These are phyloP conservation scores for Heptranchias perlo DNA, from an alignment of 2,113 vertebrate genomes.

Conservation along the genomic window DNA sequence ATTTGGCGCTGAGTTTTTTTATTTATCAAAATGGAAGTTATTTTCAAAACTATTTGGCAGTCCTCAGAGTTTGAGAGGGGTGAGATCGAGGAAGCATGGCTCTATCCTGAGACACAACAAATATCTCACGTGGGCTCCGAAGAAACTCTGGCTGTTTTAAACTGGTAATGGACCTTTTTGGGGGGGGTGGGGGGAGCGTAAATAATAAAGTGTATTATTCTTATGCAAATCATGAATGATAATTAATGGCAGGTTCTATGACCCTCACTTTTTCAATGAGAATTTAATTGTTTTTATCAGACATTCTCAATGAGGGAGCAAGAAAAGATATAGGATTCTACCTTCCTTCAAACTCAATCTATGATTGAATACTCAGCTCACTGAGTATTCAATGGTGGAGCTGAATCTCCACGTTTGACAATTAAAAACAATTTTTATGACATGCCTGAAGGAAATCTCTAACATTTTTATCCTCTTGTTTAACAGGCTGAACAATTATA, in stretches of 20 bases:
- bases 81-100: not conserved
- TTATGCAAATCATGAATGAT: not conserved
- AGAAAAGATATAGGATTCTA: not conserved
- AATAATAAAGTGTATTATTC: not conserved
- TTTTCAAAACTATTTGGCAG: conserved; percentile 27
- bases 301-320: not conserved
- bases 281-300: not conserved
- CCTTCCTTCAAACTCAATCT: not conserved
- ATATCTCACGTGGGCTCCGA: not conserved
- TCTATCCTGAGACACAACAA: not conserved
- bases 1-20: not conserved
- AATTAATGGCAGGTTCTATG: not conserved
- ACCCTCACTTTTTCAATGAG: not conserved
- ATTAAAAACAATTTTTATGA: not conserved
- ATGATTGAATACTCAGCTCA: not conserved
- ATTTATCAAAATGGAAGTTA: not conserved
- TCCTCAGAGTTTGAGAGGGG: conserved; percentile 11
- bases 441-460: not conserved
- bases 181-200: not conserved
- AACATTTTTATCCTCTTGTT: not conserved
- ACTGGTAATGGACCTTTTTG: conserved; percentile 22
- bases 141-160: not conserved
- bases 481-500: conserved; percentile 31
- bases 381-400: not conserved
- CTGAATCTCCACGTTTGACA: not conserved